Evolutionary conservation across 2,888 invertebrate species (phyloP).

Genomic region (Apamea monoglypha): DNA sequence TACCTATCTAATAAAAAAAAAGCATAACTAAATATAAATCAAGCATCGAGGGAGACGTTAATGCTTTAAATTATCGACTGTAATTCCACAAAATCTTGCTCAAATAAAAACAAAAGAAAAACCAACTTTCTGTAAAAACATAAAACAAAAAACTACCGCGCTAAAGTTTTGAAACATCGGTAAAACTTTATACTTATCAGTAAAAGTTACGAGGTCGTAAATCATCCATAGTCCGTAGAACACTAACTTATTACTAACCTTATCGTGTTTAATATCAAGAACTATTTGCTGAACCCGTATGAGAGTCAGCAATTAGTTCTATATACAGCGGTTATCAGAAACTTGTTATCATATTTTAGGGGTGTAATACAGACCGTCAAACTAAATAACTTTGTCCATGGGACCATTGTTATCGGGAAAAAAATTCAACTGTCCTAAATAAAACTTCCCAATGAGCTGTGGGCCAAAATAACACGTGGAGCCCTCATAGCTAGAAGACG

Average conservation of each 20-base stretch:
- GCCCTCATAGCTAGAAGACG: too few relatives aligned
- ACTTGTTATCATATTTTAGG: background rate
- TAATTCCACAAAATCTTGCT: background rate
- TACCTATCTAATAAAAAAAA: background rate
- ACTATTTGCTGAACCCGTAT: constrained; percentile 7
- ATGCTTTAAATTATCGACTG: background rate
- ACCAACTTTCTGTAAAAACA: background rate
- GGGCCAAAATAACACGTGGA: too few relatives aligned
- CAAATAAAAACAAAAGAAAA: constrained; percentile 1
- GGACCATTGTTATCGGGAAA: background rate
- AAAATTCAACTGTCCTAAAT: background rate
- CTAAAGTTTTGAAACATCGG: constrained; percentile 48
- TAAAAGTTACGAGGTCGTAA: constrained; percentile 60
- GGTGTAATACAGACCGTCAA: background rate
- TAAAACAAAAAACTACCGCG: constrained; percentile 22
- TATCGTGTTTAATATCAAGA: constrained; percentile 4
- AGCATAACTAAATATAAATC: background rate
- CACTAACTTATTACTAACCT: constrained; percentile 30
- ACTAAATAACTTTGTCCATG: background rate
- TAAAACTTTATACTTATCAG: constrained; percentile 57
- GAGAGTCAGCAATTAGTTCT: background rate
- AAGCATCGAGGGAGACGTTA: background rate
- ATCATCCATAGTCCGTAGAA: constrained; percentile 25
- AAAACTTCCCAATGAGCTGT: too few relatives aligned
- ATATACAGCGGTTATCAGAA: background rate